Evolutionary conservation across 1,140 invertebrate species (phyloP), one percentile per base, ranked within the genome.

Genomic region (Pseudomyrmex pallidus): DNA sequence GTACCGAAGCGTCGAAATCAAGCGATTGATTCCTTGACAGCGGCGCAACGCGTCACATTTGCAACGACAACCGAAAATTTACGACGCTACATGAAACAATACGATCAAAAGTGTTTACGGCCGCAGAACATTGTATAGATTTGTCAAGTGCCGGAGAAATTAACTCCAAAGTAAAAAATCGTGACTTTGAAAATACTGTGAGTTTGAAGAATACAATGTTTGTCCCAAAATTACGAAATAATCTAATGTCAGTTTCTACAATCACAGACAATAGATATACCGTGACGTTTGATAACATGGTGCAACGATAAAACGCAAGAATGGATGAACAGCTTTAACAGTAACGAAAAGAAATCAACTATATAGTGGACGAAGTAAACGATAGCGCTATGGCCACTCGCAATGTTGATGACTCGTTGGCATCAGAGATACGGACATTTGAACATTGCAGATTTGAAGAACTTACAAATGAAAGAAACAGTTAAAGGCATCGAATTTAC

Each of bases 191-290:
- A 35, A 77, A 22, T 1, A 20, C 50, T 7, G 57, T 84, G n/a
- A 73, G 59, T 61, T 59, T 90, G 22, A n/a, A 74, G 22, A 66
- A 87, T 7, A 76, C 82, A 10, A 52, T 83, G 50, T 82, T 54
- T 8, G 78, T 76, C 3, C 83, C 68, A 44, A 17, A 67, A 25
- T 66, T 87, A 20, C 20, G 57, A 48, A 80, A 5, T 15, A 85
- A 87, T 63, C 13, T 83, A 52, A 15, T 86, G 1, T 84, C 82
- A 10, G n/a, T n/a, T n/a, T n/a, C n/a, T n/a, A n/a, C n/a, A n/a
- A n/a, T n/a, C n/a, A n/a, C n/a, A n/a, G n/a, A n/a, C n/a, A n/a
- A n/a, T n/a, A n/a, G n/a, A n/a, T n/a, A n/a, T n/a, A n/a, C n/a
- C n/a, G n/a, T n/a, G n/a, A n/a, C n/a, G n/a, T n/a, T n/a, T n/a